Evolutionary conservation across 2,113 vertebrate genomes (phyloP), one percentile per base, ranked within the genome.

Genomic region (Grammomys dolichurus): DNA sequence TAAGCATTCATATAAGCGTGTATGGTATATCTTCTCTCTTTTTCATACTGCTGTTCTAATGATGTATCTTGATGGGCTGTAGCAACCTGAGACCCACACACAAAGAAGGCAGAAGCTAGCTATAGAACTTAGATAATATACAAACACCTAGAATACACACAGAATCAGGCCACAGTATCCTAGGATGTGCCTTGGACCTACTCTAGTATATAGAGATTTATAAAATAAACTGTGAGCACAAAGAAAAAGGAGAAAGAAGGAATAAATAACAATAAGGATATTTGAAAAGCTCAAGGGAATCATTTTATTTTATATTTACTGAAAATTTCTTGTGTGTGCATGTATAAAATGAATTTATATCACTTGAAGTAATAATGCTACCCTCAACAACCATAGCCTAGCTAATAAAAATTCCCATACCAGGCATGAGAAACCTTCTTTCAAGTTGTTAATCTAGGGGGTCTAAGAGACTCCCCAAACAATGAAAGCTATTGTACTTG

Each of bases 1-100:
- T 28, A 48, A 40, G 10, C 77, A 7, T 63, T 11, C 9, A 1
- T 5, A 0, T 36, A 3, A 28, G 9, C 26, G 4, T 65, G 13
- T 51, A 9, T 43, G 28, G 9, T 63, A 6, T 33, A 14, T 24
- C 36, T 40, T 43, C 4, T 33, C 58, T 7, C 10, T 46, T 14
- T 56, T 31, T 58, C 72, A 12, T 16, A n/a, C 40, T 51, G 2
- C 43, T 4, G 67, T 73, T 51, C 26, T n/a, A 11, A 28, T 26
- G 33, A 60, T 6, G 26, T 69, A 36, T 78, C 63, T 48, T 60
- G 31, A 63, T 26, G 51, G 20, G 48, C 60, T 85, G 24, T 16
- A 67, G 0, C 46, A 85, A 63, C 6, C 14, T 78, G 9, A 1
- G 11, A 51, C 7, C 12, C 9, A 12, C 0, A 31, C 3, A 7